Evolutionary conservation across 2,888 invertebrate species (phyloP).

Genomic region (Toxonevra muliebris): DNA sequence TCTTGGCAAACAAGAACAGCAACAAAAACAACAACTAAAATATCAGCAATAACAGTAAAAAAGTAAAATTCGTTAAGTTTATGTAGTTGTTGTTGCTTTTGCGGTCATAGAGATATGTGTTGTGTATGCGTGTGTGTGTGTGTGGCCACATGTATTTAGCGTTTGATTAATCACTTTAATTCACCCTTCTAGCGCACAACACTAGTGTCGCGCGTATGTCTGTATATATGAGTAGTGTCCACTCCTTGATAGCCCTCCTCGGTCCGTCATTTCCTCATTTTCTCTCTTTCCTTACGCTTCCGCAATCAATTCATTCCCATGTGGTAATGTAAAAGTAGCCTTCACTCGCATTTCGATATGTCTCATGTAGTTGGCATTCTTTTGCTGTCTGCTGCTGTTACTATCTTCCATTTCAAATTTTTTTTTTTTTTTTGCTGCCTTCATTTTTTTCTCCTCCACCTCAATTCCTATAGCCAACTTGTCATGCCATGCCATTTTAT

Average conservation of each 20-base stretch:
- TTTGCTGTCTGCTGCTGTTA: not conserved
- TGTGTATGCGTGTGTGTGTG: conserved; percentile 6
- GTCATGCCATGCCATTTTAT: not conserved
- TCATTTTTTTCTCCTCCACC: not conserved
- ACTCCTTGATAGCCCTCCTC: not conserved
- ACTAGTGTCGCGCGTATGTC: too few species aligned
- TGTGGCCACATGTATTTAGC: conserved; percentile 1
- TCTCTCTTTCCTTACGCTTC: not conserved
- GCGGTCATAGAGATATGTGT: not conserved
- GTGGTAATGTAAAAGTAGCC: not conserved
- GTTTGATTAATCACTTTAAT: not conserved
- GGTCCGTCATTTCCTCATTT: not conserved
- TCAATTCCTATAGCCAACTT: not conserved
- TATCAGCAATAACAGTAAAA: too few species aligned
- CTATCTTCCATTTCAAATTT: not conserved
- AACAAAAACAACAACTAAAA: too few species aligned
- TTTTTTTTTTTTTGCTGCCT: not conserved
- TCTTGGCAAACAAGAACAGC: too few species aligned
- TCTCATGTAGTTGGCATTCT: not conserved
- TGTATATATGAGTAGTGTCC: too few species aligned
- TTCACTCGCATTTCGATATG: not conserved
- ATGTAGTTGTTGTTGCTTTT: not conserved
- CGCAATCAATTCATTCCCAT: too few species aligned
- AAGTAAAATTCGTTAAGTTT: not conserved
- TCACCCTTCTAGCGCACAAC: too few species aligned